Evolutionary conservation across 2,113 vertebrate species (phyloP), one percentile per base, ranked within the genome.

Genomic region (Fulica atra): DNA sequence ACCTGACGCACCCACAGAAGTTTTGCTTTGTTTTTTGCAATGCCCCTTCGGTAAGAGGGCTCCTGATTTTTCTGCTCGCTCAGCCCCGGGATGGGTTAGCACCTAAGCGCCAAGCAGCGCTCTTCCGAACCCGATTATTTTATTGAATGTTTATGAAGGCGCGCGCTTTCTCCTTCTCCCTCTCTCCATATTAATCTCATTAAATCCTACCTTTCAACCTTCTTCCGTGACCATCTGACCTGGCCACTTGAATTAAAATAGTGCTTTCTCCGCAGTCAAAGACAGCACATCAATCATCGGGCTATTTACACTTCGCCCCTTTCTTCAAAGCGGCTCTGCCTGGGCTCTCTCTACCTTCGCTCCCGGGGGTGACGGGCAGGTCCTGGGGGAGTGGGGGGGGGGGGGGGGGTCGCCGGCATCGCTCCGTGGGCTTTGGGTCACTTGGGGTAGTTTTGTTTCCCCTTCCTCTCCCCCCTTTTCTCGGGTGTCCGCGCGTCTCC

Each of bases 141-240:
- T 81, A 42, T n/a, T 56, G 91, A 65, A 83, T 40, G 91, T 35
- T 81, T 38, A 50, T 12, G 80, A 28, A 79, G 90, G 78, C 68
- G 80, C 78, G 83, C 95, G 66, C 42, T 68, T 65, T 77, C 77
- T 68, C 84, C 51, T 42, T 50, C 83, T 44, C 48, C 90, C 85
- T 71, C 85, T 86, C 84, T 80, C 91, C 93, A 76, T 95, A 93
- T 95, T 96, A 95, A 96, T 96, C 95, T 95, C 95, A 96, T 89
- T 95, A 96, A 96, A 93, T 95, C 95, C 95, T 95, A 94, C 95
- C 95, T 95, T 96, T 97, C 95, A 93, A 95, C 93, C 96, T 96
- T 93, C 95, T 93, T 86, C 96, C 95, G 88, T 93, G 95, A 96
- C 94, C 94, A 91, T 95, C 96, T 96, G 92, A 94, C 95, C 94